A percentile compares a stretch with the other conserved stretches of the same genome.
These are phyloP conservation scores for Operophtera brumata DNA, from an alignment of 2,888 invertebrate species.

Conservation along the genomic window DNA sequence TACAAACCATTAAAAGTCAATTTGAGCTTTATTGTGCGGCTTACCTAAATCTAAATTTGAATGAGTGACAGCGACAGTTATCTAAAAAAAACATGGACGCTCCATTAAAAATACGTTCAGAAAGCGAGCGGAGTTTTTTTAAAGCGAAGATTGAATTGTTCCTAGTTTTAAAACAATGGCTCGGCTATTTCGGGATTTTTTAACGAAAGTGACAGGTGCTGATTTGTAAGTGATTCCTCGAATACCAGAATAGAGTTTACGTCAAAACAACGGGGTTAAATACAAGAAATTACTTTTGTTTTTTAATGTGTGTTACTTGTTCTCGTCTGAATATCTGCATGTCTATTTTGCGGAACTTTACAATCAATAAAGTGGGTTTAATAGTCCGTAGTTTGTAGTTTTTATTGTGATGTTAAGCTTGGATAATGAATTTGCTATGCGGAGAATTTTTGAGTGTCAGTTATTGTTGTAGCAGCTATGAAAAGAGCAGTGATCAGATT, in stretches of 20 bases:
- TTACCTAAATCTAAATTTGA: conserved; percentile 28
- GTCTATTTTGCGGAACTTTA: conserved; percentile 50
- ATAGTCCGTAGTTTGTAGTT: conserved; percentile 42
- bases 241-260: conserved; percentile 63
- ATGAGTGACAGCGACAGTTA: conserved; percentile 35
- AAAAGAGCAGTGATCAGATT: not conserved
- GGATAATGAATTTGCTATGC: conserved; percentile 26
- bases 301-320: conserved; percentile 32
- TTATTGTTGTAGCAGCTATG: conserved; percentile 11
- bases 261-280: conserved; percentile 68
- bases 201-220: conserved; percentile 71
- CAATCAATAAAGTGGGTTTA: conserved; percentile 48
- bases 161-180: conserved; percentile 67
- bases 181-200: conserved; percentile 58
- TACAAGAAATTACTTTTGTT: conserved; percentile 55
- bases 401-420: conserved; percentile 32
- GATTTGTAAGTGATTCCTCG: conserved; percentile 66
- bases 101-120: conserved; percentile 54
- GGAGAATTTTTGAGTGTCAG: conserved; percentile 23
- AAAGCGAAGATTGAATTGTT: conserved; percentile 66
- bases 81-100: conserved; percentile 37
- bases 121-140: conserved; percentile 54
- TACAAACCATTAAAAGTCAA: conserved; percentile 20
- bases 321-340: conserved; percentile 24
- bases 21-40: conserved; percentile 35